Evolutionary conservation across 2,113 vertebrate species (phyloP).

Genomic region (Cebus imitator): DNA sequence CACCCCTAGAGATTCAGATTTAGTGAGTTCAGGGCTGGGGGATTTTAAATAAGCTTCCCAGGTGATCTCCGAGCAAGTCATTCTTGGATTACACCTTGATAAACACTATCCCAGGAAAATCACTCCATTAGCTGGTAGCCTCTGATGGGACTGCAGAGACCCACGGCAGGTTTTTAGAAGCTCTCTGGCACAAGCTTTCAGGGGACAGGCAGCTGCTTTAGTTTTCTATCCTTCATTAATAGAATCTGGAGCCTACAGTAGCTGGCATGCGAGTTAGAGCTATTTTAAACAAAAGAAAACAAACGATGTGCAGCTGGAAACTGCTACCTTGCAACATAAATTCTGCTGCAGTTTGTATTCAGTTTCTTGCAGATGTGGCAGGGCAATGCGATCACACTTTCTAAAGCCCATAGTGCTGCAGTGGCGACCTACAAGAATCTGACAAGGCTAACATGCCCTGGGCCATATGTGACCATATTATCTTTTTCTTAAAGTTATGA

Average conservation of each 20-base stretch:
- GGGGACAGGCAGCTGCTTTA: background rate
- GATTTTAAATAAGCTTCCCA: background rate
- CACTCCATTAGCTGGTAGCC: background rate
- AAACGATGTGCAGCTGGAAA: constrained; percentile 73
- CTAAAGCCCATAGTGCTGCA: background rate
- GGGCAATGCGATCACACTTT: background rate
- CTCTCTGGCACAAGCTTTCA: background rate
- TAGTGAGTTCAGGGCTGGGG: background rate
- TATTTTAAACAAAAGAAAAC: constrained; percentile 75
- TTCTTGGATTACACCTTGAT: background rate
- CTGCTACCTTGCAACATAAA: constrained; percentile 66
- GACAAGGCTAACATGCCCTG: background rate
- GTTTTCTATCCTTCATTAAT: constrained; percentile 62
- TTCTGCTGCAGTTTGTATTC: constrained; percentile 59
- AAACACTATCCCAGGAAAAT: background rate
- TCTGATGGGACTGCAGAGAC: background rate
- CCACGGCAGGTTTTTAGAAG: background rate
- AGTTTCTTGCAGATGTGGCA: constrained; percentile 65
- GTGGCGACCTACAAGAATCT: background rate
- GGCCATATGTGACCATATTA: background rate
- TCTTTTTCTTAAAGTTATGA: constrained; percentile 33
- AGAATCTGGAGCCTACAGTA: constrained; percentile 67
- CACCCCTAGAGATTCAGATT: background rate
- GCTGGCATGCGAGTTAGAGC: constrained; percentile 61
- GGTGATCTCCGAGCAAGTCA: background rate